Percentiles rank a stretch among this genome's conserved stretches.
Evolutionary conservation across 2,113 vertebrate species (phyloP).

Genomic region (Oreotrochilus melanogaster): DNA sequence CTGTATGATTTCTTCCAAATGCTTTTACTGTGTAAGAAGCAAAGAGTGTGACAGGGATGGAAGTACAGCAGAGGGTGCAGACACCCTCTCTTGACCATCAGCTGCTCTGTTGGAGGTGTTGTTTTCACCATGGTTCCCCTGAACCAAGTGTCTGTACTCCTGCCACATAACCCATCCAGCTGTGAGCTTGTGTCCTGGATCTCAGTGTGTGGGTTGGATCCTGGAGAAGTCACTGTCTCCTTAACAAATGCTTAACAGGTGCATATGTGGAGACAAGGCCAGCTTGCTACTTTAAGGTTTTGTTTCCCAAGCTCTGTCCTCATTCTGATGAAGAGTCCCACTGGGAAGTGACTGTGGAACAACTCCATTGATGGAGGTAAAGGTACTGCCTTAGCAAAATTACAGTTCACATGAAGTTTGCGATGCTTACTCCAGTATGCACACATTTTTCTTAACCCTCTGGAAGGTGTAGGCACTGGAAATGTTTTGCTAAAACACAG

Average conservation of each 20-base stretch:
- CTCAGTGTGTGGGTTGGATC: neutral
- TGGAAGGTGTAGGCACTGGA: neutral
- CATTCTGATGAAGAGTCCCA: neutral
- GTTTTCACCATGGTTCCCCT: neutral
- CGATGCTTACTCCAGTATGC: fast-evolving
- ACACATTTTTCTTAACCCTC: neutral
- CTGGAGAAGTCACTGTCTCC: neutral
- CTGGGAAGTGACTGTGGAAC: neutral
- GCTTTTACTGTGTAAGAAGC: neutral
- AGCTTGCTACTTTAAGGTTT: neutral
- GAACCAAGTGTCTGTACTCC: neutral
- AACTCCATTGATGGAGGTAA: neutral
- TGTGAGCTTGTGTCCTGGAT: neutral
- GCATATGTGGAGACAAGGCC: neutral
- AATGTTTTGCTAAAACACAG: neutral
- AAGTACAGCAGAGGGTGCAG: neutral
- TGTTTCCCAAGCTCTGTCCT: neutral
- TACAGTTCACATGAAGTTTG: neutral
- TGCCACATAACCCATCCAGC: neutral
- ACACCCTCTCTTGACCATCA: neutral
- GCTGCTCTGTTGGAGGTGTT: neutral
- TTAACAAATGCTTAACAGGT: neutral
- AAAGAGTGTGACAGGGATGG: neutral
- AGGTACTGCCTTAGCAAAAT: neutral
- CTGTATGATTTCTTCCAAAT: neutral